These are phyloP conservation scores for Mareca penelope DNA, from an alignment of 2,797 vertebrate genomes.

Conservation along the genomic window DNA sequence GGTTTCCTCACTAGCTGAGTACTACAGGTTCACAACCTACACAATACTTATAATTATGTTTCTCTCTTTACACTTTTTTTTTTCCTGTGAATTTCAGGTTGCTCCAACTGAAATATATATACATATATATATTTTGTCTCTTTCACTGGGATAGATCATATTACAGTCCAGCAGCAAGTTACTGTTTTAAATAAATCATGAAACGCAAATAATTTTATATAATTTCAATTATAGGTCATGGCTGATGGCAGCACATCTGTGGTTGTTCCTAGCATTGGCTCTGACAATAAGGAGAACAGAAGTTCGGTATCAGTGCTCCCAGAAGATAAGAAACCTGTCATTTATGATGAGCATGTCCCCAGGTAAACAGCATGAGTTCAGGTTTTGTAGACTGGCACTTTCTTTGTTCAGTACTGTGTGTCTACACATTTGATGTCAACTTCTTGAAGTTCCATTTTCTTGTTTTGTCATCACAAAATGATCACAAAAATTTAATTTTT, in stretches of 20 bases:
- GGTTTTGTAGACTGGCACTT: not conserved
- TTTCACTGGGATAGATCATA: not conserved
- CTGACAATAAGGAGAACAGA: not conserved
- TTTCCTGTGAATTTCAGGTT: not conserved
- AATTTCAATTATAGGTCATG: conserved; percentile 81
- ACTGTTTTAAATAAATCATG: not conserved
- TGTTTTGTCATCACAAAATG: not conserved
- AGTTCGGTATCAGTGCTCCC: conserved; percentile 4
- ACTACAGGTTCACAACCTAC: too few species aligned
- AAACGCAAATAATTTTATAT: not conserved
- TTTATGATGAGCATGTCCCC: conserved; percentile 79
- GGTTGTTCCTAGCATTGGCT: conserved; percentile 12
- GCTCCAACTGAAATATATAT: not conserved
- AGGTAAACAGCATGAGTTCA: conserved; percentile 77
- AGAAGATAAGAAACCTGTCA: conserved; percentile 28
- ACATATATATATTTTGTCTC: not conserved
- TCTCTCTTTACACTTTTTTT: not conserved
- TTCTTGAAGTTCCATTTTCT: not conserved
- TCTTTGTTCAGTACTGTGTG: not conserved
- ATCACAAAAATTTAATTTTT: not conserved
- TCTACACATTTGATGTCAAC: not conserved
- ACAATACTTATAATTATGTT: too few species aligned
- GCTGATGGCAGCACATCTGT: conserved; percentile 83
- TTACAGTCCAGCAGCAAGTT: not conserved
- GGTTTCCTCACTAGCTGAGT: too few species aligned